A percentile compares a stretch with the other conserved stretches of the same genome.
phyloP scores from a whole-genome alignment of 2,113 vertebrate species.

The Mustelus asterias region DNA sequence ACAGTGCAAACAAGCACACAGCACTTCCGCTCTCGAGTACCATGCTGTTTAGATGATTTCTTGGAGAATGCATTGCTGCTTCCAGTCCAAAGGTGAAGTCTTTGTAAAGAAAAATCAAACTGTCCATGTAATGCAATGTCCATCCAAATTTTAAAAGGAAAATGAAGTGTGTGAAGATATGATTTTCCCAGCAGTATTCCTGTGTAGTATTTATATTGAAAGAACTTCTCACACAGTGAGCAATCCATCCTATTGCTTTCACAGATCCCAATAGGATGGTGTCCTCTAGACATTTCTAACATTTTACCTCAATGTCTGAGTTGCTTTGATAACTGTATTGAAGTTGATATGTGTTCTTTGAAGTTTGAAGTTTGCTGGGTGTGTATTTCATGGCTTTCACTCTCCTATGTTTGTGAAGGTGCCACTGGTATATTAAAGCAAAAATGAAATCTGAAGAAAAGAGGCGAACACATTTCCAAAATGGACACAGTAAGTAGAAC shows the following conservation, averaged over 20 bases:
- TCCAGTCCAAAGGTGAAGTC: no score
- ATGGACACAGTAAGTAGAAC: conserved; percentile 76
- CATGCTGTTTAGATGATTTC: no score
- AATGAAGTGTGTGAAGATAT: no score
- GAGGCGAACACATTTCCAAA: conserved; percentile 80
- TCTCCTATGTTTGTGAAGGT: conserved; percentile 60
- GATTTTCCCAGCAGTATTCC: not conserved
- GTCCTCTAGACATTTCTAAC: not conserved
- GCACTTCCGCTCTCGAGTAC: no score
- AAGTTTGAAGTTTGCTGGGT: not conserved
- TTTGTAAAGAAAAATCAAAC: no score
- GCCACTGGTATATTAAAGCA: conserved; percentile 94
- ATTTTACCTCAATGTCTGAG: not conserved
- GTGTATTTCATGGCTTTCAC: conserved; percentile 4
- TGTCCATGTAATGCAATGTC: no score
- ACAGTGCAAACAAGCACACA: no score
- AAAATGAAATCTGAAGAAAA: conserved; percentile 97
- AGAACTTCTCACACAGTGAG: not conserved
- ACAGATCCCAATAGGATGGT: not conserved
- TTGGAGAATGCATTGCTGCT: no score
- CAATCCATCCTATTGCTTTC: not conserved
- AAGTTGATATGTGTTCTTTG: not conserved
- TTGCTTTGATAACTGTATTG: conserved; percentile 16
- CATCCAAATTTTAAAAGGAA: no score
- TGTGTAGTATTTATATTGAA: not conserved